Base-by-base conservation (phyloP, 2,888 invertebrate species). In the Meiosimyza decipiens region DNA sequence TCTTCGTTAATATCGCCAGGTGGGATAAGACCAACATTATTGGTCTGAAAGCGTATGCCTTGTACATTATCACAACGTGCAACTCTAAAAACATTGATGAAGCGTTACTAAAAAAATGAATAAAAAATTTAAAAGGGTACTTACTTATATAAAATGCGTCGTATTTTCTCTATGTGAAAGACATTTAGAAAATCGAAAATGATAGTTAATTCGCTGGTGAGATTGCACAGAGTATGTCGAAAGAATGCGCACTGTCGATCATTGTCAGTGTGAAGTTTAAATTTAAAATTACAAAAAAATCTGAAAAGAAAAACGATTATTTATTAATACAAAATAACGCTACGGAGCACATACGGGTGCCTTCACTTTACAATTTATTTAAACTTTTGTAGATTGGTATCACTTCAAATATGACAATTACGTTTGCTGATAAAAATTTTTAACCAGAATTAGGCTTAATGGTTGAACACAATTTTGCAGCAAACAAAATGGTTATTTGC, bases 231-330 rank as follows among this genome's bases (percentile, higher is more conserved):
- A 70, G 80, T 81, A 71, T 83, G 83, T 72, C 86, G 82, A 78
- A 85, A 87, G 79, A 87, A 87, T 73, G 82, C 80, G 78, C 83
- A 80, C 75, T 87, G 85, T 57, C 83, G 82, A 78, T 87, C 87
- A 80, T 83, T 82, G 73, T 83, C 83, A 76, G 85, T 78, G 76
- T 85, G 79, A 67, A 87, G 78, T 74, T 81, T 81, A 78, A 87
- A 85, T 79, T 86, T 84, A 75, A 85, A 86, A 78, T 85, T 84
- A 76, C 79, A 82, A 78, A 87, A 87, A 79, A 86, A 87, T 78
- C 87, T 87, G 79, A 68, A 82, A 80, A 75, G 66, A 49, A 67
- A 76, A 47, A 69, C 70, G 71, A 72, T 40, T 40, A 2, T 7
- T 40, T 40, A 40, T 40, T 40, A 40, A 40, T 40, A 40, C 4